Base-by-base conservation (phyloP, 2,113 vertebrate species). In the Sinocyclocheilus grahami region DNA sequence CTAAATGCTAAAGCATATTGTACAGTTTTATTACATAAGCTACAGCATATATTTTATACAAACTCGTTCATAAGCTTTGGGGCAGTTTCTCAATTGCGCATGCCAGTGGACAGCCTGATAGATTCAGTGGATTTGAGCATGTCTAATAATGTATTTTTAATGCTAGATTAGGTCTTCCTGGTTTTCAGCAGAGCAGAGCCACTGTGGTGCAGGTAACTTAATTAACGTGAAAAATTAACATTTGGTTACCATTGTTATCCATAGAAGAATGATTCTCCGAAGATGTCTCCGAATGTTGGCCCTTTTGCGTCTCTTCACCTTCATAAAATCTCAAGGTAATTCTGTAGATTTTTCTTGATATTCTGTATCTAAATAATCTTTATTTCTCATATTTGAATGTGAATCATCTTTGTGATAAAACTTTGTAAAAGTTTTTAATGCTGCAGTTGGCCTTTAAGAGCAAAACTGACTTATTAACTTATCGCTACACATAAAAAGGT, bases 291-390 rank as follows among this genome's bases (percentile, higher is more conserved):
- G 93, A 79, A 93, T 90, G 88, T 81, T 95, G 88, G 83, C 90
- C 88, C 62, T 94, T 51, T 90, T 95, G 53, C 83, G 92, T 78
- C 78, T 95, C 71, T 94, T 94, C 90, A 80, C 88, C 90, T 93
- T 87, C 5, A 91, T 91, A 24, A 7, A 91, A n/a, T 91, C 94
- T 87, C 93, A 94, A 87, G 94, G 96, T 96, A 94, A 92, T 92
- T 39, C 8, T 18, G 67, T 30, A 22, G 6, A 4, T 69, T 39
- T 46, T n/a, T 11, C 18, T 33, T 18, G 10, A 39, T 71, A 22
- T 39, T 76, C 3, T 76, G 24, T 27, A 51, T 77, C 11, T 27
- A n/a, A 46, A 46, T 77, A 16, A n/a, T 53, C 5, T 77, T 11
- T 16, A 16, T 53, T 53, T 7, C 24, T 14, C 10, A 13, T 18